Evolutionary conservation across 2,888 invertebrate species (phyloP), one percentile per base, ranked within the genome.

Genomic region (Trichopoda pennipes): DNA sequence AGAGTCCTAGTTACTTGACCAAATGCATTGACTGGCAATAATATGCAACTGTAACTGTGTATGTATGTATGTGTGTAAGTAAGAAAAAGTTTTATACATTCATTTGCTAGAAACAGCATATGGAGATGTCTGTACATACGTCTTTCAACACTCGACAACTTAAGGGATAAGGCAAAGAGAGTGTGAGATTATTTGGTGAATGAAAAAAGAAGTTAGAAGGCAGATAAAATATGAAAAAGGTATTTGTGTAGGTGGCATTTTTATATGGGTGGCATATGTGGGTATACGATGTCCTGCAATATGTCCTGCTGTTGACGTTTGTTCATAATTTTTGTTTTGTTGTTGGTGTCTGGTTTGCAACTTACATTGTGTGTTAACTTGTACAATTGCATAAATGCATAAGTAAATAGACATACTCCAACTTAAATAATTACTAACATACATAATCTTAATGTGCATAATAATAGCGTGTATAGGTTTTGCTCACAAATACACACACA

Each of bases 271-370:
- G 2, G 23, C 23, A 1, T 42, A 14, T 28, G 47, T 23, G 55
- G 74, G 75, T 77, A 64, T 64, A 23, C 60, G 51, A 58, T 80
- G 79, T 82, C 79, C 79, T 76, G 61, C 10, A 72, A 56, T 55
- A 66, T 73, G 79, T 82, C 82, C 82, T 82, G 79, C 49, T 79
- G 79, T 68, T 82, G 79, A 79, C 72, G 68, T 79, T 72, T 79
- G 82, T 82, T 79, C 66, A 82, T 82, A 82, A 75, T 75, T 79
- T 68, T 51, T 3, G 49, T 68, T 44, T 77, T 75, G 10, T 56
- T 72, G 17, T 32, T 75, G 56, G 55, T 80, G 69, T 23, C 51
- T 42, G 44, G 72, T n/a, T 47, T 58, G 51, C 42, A 23, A 60
- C 70, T 64, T 53, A 60, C 55, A 51, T 73, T 49, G 53, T 35